Evolutionary conservation across 2,113 vertebrate species (phyloP).

Genomic region (Gavialis gangeticus): DNA sequence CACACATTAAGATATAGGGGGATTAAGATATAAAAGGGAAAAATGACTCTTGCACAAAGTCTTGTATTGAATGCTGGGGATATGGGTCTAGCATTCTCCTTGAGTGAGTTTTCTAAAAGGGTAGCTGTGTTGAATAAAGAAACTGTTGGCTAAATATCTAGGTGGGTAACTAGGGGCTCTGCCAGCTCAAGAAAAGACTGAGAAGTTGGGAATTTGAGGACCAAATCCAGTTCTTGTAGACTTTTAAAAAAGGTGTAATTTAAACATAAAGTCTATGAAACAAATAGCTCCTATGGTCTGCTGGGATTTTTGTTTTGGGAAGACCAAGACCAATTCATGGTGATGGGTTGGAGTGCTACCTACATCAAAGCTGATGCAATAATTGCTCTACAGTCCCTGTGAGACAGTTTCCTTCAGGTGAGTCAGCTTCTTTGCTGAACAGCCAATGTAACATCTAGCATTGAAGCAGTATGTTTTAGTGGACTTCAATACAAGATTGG

Average conservation of each 20-base stretch:
- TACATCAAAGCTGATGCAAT: neutral
- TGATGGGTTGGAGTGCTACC: neutral
- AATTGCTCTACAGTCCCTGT: neutral
- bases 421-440: constrained; percentile 7
- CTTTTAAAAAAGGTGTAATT: neutral
- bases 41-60: neutral
- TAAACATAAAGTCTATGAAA: neutral
- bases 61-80: neutral
- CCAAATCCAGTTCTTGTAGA: neutral
- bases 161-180: neutral
- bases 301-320: neutral
- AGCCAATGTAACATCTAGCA: neutral
- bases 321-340: neutral
- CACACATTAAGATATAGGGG: neutral
- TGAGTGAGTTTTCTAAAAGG: neutral
- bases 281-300: neutral
- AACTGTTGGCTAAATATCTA: neutral
- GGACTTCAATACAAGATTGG: neutral
- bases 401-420: neutral
- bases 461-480: neutral
- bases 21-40: neutral
- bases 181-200: neutral
- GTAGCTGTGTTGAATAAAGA: neutral
- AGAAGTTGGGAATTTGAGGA: neutral
- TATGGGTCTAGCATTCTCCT: neutral